Evolutionary conservation across 2,113 vertebrate species (phyloP), one percentile per base, ranked within the genome.

Genomic region (Takifugu flavidus): DNA sequence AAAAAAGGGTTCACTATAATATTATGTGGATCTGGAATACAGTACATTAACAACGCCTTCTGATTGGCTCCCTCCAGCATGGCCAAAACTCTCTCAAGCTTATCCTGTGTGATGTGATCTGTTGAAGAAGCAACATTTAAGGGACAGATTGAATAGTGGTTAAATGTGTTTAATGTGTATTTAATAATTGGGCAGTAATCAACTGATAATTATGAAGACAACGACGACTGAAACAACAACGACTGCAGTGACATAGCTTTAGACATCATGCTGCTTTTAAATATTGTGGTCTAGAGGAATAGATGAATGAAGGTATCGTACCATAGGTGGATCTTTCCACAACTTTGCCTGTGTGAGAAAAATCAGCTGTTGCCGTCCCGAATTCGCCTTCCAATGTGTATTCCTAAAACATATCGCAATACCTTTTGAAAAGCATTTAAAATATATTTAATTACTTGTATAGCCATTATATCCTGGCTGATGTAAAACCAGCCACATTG

Each of bases 41-140:
- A 53, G 14, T 89, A 99, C 97, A 27, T 87, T 75, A 95, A 87
- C 79, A 98, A 77, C 1, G 96, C 90, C 83, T 95, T 98, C 64
- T 94, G 95, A 80, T 98, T 93, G 74, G 88, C 90, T 78, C 96
- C 96, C 72, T 98, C 93, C 83, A 99, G 92, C 84, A 96, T 82
- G 1, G 94, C 91, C 0, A 98, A 78, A 47, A 98, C 92, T 65
- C 82, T 88, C 43, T 98, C 94, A 75, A 99, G 81, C 70, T 93
- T 95, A 69, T 96, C 96, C 79, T 77, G 88, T 2, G 92, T 96
- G 67, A 99, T 88, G 13, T 99, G 97, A 86, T 84, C 97, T 99
- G 80, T 28, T 81, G 74, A 59, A 74, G 7, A 65, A 49, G 15
- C 47, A 25, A 49, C 15, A 15, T 25, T 14, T 47, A 6, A 47